These are phyloP conservation scores for Listronotus bonariensis DNA, from an alignment of 1,140 invertebrate species.

Conservation along the genomic window DNA sequence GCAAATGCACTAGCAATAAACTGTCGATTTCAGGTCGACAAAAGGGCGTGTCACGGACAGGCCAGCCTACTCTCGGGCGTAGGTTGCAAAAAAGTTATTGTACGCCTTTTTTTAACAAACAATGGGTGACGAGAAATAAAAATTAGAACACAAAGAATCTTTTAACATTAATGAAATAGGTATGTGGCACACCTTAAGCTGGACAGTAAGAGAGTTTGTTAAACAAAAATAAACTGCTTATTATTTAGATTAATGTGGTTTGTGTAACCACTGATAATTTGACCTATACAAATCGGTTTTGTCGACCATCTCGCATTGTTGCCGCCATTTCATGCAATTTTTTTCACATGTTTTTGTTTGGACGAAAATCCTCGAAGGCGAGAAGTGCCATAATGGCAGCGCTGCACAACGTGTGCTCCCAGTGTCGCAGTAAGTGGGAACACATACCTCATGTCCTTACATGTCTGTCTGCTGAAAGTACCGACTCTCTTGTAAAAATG, in stretches of 20 bases:
- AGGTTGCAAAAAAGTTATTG: too few species aligned
- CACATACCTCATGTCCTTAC: conserved; percentile 14
- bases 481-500: not conserved
- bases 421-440: conserved; percentile 55
- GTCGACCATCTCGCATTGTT: not conserved
- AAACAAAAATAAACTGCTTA: too few species aligned
- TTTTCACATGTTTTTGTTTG: conserved; percentile 35
- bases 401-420: conserved; percentile 52
- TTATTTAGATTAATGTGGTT: too few species aligned
- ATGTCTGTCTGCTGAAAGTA: conserved; percentile 14
- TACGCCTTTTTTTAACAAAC: too few species aligned
- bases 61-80: too few species aligned
- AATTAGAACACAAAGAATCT: not conserved
- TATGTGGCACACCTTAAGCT: too few species aligned
- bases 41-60: too few species aligned
- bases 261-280: too few species aligned
- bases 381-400: conserved; percentile 55
- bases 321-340: conserved; percentile 13
- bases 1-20: too few species aligned
- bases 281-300: not conserved
- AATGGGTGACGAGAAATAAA: not conserved
- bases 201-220: too few species aligned
- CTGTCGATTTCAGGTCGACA: too few species aligned
- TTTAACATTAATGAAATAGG: not conserved
- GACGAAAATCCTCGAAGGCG: conserved; percentile 44